phyloP scores from a whole-genome alignment of 2,113 vertebrate genomes.

The Australoheros scitulus region DNA sequence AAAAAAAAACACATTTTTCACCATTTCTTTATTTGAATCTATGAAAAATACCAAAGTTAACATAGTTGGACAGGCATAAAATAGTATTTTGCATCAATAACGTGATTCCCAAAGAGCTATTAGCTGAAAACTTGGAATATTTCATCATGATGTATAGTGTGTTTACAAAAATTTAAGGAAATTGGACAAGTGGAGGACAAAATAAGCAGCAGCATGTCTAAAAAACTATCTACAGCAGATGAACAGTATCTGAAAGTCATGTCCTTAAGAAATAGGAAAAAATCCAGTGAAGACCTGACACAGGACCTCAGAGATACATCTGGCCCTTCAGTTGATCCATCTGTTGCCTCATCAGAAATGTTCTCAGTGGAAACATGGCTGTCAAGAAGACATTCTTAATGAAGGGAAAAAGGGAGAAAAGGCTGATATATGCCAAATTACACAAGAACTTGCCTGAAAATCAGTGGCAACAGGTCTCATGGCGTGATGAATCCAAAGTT shows the following conservation, averaged over 20 bases:
- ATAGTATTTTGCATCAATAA: no score
- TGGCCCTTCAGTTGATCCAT: background rate
- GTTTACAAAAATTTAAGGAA: background rate
- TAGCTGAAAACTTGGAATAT: background rate
- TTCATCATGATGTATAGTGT: background rate
- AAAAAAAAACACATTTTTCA: background rate
- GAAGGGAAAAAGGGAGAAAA: no score
- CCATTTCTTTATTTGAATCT: background rate
- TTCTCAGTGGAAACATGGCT: background rate
- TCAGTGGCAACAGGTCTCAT: no score
- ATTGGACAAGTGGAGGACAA: background rate
- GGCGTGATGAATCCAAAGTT: no score
- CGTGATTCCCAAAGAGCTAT: no score
- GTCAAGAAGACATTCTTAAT: background rate
- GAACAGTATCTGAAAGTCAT: background rate
- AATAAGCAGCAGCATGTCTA: background rate
- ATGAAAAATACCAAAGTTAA: background rate
- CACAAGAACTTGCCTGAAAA: no score
- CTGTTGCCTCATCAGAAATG: background rate
- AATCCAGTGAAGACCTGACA: background rate
- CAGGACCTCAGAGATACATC: background rate
- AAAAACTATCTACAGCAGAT: background rate
- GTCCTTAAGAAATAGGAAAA: background rate
- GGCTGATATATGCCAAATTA: background rate
- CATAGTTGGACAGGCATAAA: no score